Base-by-base conservation (phyloP, 2,888 invertebrate species). In the Athalia rosae region DNA sequence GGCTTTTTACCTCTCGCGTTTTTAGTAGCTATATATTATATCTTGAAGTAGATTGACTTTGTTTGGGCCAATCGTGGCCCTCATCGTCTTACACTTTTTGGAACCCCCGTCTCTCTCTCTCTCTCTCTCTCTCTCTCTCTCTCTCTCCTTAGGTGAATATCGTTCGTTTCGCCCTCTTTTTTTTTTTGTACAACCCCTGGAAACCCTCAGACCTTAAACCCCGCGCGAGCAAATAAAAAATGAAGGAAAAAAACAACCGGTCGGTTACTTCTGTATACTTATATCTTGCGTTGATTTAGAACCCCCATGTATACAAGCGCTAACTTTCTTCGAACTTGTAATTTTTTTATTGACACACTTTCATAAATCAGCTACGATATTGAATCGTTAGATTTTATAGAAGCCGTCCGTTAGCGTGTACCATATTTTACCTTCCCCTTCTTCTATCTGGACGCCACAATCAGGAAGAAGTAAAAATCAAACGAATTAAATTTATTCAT, bases 321-420 rank as follows among this genome's bases (percentile, higher is more conserved):
- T 43, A 71, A 71, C 56, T 58, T 76, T 78, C 61, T 64, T 28
- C 64, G 50, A 76, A 77, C 79, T 80, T 77, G 74, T 80, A 77
- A 81, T 81, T 79, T 77, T 77, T 80, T 80, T 80, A 81, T 79
- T 77, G 80, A 77, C 78, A 77, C 78, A 66, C 77, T 80, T 80
- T 62, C 77, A 80, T 77, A 80, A 80, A 81, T 81, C 78, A 77
- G 56, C 69, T 11, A 11, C 43, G 69, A 71, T 71, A 71, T 71
- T 71, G 69, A 58, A 58, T 71, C 71, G 69, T 58, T 58, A 43
- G 69, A 56, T 71, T 45, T 58, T 71, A 58, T 71, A 56, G 45
- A 56, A 50, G 58, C 43, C 58, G 13, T n/a, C 53, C 41, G n/a
- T 41, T 41, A 28, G 15, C 64, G 13, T 47, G 64, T 64, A 64